Conservation (phyloP, 2,888 invertebrate genomes). For the Microchrysa polita region DNA sequence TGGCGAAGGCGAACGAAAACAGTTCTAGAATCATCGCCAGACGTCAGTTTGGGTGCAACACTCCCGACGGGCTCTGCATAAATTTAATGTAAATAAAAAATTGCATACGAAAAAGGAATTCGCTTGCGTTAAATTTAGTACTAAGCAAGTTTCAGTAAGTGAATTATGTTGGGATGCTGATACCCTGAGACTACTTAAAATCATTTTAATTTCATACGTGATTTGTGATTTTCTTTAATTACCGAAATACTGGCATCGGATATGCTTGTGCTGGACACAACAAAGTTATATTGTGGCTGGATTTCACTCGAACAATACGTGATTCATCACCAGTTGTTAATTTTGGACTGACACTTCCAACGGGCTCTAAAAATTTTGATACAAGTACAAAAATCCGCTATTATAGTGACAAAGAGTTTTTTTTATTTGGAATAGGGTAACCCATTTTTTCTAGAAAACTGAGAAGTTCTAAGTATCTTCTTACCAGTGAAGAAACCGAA, state of each 20-base stretch:
- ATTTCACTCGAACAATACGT: constrained; percentile 58
- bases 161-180: constrained; percentile 7
- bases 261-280: constrained; percentile 79
- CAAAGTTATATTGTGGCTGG: constrained; percentile 67
- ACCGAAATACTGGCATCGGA: constrained; percentile 71
- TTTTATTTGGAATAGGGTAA: too few relatives aligned
- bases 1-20: constrained; percentile 60
- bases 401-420: too few relatives aligned
- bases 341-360: constrained; percentile 71
- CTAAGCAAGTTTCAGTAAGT: too few relatives aligned
- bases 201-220: background rate
- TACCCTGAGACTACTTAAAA: background rate
- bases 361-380: constrained; percentile 68
- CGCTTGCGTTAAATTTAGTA: background rate
- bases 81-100: background rate
- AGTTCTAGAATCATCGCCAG: constrained; percentile 66
- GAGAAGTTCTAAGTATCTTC: too few relatives aligned
- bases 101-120: background rate
- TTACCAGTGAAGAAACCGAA: too few relatives aligned
- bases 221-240: constrained; percentile 54
- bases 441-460: too few relatives aligned
- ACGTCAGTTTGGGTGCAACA: constrained; percentile 71
- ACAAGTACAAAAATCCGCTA: too few relatives aligned
- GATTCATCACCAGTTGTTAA: constrained; percentile 66
- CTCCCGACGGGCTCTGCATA: constrained; percentile 68